phyloP scores from a whole-genome alignment of 2,797 vertebrate species.

The Ctenopoma multispine region DNA sequence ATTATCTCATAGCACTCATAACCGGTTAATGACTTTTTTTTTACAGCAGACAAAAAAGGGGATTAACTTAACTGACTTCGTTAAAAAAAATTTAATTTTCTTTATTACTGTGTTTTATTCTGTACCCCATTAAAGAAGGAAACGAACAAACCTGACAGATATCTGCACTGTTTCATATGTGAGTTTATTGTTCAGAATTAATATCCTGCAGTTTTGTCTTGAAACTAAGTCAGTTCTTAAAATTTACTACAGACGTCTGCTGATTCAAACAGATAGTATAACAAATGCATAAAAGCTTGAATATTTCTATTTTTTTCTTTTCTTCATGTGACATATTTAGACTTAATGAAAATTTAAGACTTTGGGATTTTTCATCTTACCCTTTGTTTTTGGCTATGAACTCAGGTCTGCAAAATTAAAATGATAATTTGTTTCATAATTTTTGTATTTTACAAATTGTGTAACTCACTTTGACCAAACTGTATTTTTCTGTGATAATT shows the following conservation, averaged over 20 bases:
- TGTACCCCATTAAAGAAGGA: not conserved
- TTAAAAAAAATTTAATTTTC: constrained; percentile 33
- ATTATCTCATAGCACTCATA: constrained; percentile 21
- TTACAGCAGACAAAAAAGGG: constrained; percentile 5
- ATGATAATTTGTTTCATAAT: no score
- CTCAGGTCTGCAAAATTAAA: no score
- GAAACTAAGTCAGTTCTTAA: not conserved
- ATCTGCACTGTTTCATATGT: constrained; percentile 45
- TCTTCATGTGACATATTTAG: not conserved
- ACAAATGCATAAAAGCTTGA: not conserved
- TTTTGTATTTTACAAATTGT: no score
- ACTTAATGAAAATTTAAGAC: not conserved
- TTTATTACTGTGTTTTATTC: constrained; percentile 33
- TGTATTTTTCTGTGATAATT: no score
- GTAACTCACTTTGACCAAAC: no score
- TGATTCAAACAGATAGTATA: not conserved
- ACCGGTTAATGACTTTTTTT: constrained; percentile 31
- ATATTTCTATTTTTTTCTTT: not conserved
- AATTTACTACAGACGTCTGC: not conserved
- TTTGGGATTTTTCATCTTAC: no score
- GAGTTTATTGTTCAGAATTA: constrained; percentile 45
- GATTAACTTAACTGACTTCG: constrained; percentile 23
- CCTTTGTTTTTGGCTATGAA: no score
- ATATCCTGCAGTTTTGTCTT: constrained; percentile 56
- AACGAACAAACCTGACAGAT: constrained; percentile 17